Percentiles rank a stretch among this genome's conserved stretches.
phyloP scores from a whole-genome alignment of 2,797 vertebrate species.

The Chaunax sp. region DNA sequence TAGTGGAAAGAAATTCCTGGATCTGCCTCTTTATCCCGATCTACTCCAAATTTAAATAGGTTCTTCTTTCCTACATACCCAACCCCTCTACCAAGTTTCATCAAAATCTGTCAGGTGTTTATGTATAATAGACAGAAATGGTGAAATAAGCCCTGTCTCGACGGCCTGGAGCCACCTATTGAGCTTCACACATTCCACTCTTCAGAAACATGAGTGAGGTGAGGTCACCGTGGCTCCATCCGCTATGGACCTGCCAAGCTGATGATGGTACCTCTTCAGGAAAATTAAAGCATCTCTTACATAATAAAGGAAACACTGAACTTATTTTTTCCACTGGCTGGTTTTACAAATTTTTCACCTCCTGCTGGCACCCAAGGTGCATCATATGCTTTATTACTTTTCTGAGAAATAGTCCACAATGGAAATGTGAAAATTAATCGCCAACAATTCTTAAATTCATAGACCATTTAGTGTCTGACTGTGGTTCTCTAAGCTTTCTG shows the following conservation, averaged over 20 bases:
- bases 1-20: too few species aligned
- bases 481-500: constrained; percentile 10
- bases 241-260: not conserved
- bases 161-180: too few species aligned
- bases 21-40: too few species aligned
- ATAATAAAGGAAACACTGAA: constrained; percentile 45
- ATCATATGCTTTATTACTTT: constrained; percentile 45
- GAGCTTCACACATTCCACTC: too few species aligned
- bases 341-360: constrained; percentile 33
- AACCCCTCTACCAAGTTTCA: too few species aligned
- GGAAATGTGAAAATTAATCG: constrained; percentile 26
- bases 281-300: constrained; percentile 30
- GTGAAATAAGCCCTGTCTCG: too few species aligned
- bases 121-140: too few species aligned
- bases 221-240: too few species aligned
- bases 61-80: too few species aligned
- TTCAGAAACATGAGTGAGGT: too few species aligned
- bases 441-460: constrained; percentile 18
- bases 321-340: constrained; percentile 54
- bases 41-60: too few species aligned
- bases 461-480: constrained; percentile 11
- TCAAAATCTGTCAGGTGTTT: too few species aligned
- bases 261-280: constrained; percentile 17
- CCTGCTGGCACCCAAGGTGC: constrained; percentile 33
- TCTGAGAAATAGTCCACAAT: constrained; percentile 46